Evolutionary conservation across 2,113 vertebrate species (phyloP).

Genomic region (Acrocephalus arundinaceus): DNA sequence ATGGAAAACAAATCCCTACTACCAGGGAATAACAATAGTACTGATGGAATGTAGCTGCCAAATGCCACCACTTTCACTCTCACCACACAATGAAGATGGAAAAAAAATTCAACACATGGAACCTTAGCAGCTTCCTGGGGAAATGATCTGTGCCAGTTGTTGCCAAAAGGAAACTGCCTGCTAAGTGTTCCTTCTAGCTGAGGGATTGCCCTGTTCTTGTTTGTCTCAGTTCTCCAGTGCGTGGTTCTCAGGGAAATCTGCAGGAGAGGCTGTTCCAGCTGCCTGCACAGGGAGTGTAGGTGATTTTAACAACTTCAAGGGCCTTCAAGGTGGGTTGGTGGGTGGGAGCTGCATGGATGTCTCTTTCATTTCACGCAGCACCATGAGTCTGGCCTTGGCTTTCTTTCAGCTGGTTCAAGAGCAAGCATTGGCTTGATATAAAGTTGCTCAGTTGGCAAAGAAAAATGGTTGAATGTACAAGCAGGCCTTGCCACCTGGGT

Average conservation of each 20-base stretch:
- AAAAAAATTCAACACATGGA: background rate
- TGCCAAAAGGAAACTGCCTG: background rate
- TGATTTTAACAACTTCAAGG: background rate
- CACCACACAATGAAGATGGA: slow-evolving; percentile 13
- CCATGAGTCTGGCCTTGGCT: background rate
- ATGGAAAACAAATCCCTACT: background rate
- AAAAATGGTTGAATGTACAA: background rate
- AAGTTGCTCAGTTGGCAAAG: background rate
- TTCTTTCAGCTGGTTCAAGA: background rate
- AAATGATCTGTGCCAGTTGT: background rate
- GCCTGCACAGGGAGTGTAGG: fast-evolving
- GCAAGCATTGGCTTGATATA: background rate
- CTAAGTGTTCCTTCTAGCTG: background rate
- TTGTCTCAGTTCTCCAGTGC: fast-evolving
- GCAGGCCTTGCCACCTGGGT: background rate
- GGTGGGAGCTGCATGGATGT: fast-evolving
- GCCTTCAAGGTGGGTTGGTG: background rate
- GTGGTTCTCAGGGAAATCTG: background rate
- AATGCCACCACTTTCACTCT: slow-evolving; percentile 19
- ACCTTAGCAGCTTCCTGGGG: slow-evolving; percentile 30
- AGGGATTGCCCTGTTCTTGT: background rate
- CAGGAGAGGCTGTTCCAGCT: background rate
- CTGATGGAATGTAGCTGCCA: background rate
- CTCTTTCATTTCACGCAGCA: background rate
- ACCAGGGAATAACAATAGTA: background rate